Evolutionary conservation across 1,140 invertebrate species (phyloP).

Genomic region (Diorhabda carinulata): DNA sequence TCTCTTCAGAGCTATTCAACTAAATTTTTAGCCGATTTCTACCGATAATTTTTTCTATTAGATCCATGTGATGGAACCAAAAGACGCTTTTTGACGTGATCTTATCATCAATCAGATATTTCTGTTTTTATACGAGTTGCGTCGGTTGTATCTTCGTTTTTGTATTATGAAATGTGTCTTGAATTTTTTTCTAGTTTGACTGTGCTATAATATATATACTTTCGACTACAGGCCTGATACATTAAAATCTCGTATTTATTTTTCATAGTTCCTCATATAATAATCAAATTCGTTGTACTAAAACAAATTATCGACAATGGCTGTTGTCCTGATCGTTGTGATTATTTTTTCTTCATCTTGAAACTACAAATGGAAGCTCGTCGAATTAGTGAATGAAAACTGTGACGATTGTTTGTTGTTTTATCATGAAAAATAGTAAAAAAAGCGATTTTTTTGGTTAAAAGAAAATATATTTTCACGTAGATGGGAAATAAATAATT

Average conservation of each 20-base stretch:
- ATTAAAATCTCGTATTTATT: constrained; percentile 23
- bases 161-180: too few relatives aligned
- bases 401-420: neutral
- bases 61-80: too few relatives aligned
- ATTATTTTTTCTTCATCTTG: constrained; percentile 14
- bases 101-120: too few relatives aligned
- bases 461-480: too few relatives aligned
- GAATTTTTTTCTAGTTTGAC: neutral
- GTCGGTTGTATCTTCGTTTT: too few relatives aligned
- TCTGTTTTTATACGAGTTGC: too few relatives aligned
- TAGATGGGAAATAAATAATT: too few relatives aligned
- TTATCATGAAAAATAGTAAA: neutral
- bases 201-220: neutral
- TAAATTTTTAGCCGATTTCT: too few relatives aligned
- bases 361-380: neutral
- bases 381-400: neutral
- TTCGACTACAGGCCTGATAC: constrained; percentile 15
- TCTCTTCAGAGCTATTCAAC: too few relatives aligned
- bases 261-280: constrained; percentile 16
- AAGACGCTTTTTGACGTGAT: too few relatives aligned
- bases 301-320: constrained; percentile 6
- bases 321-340: constrained; percentile 3
- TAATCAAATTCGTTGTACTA: constrained; percentile 18
- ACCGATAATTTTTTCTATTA: too few relatives aligned
- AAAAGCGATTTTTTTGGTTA: too few relatives aligned